Conservation (phyloP, 2,888 invertebrate genomes). For the Diadromus collaris region DNA sequence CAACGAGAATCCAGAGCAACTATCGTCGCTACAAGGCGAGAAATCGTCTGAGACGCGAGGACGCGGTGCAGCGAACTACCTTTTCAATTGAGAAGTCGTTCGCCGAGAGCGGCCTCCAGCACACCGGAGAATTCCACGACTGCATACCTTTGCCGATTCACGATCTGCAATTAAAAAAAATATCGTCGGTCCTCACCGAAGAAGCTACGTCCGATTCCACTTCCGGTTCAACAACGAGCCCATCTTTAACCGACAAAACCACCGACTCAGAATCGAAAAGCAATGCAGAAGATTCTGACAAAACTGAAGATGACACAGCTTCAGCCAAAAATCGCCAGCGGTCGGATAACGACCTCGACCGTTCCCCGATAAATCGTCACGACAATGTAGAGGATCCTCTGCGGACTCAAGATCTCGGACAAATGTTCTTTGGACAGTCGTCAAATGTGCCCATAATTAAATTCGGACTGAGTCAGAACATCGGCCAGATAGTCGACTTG, state of each 20-base stretch:
- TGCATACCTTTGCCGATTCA: constrained; percentile 74
- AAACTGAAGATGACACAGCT: background rate
- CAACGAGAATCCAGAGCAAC: constrained; percentile 67
- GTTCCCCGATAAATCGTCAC: background rate
- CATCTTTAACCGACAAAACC: background rate
- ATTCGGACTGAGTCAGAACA: constrained; percentile 49
- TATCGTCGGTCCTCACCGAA: background rate
- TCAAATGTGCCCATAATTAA: constrained; percentile 49
- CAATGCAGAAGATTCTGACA: background rate
- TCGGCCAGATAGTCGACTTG: constrained; percentile 62
- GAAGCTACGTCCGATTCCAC: background rate
- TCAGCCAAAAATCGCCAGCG: background rate
- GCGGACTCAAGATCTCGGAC: background rate
- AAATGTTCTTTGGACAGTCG: constrained; percentile 48
- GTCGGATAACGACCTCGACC: background rate
- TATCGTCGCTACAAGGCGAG: constrained; percentile 68
- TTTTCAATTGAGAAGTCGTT: constrained; percentile 61
- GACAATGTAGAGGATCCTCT: background rate
- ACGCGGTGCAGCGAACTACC: constrained; percentile 71
- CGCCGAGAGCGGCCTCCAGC: constrained; percentile 68
- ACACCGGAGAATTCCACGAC: constrained; percentile 79
- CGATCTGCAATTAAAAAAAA: constrained; percentile 48
- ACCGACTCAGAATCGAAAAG: background rate
- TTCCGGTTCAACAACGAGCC: background rate
- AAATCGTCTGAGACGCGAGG: constrained; percentile 71